phyloP scores from a whole-genome alignment of 37 sponge, comb jelly and placozoan species.

The Cliona cf. orientalis region DNA sequence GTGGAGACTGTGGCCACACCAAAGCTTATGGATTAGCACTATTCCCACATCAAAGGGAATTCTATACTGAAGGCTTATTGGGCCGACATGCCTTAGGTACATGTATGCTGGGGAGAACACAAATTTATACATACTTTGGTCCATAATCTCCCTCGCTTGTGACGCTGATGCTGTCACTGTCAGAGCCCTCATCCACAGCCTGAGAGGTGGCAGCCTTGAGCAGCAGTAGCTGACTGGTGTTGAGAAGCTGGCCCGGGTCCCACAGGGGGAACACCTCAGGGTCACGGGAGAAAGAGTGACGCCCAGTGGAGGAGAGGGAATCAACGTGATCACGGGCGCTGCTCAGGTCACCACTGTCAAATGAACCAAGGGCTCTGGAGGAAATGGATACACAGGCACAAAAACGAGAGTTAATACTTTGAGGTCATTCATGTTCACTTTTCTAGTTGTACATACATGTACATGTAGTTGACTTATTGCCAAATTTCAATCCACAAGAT shows the following conservation, averaged over 20 bases:
- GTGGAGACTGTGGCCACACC: too few species aligned
- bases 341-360: conserved; percentile 48
- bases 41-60: too few species aligned
- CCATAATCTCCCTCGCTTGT: conserved; percentile 60
- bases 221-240: conserved; percentile 70
- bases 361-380: conserved; percentile 61
- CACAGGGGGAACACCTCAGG: conserved; percentile 86
- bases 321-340: conserved; percentile 51
- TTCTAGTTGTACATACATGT: too few species aligned
- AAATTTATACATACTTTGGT: conserved; percentile 40
- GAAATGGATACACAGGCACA: background rate
- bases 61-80: too few species aligned
- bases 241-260: conserved; percentile 83
- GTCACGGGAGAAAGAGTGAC: conserved; percentile 49
- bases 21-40: too few species aligned
- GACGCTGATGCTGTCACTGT: conserved; percentile 59
- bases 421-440: too few species aligned
- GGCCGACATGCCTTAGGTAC: too few species aligned
- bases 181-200: conserved; percentile 59
- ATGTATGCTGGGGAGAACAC: too few species aligned
- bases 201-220: conserved; percentile 65
- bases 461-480: too few species aligned
- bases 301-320: conserved; percentile 19
- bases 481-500: too few species aligned
- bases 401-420: too few species aligned